Evolutionary conservation across 2,113 vertebrate species (phyloP).

Genomic region (Chaetura pelagica): DNA sequence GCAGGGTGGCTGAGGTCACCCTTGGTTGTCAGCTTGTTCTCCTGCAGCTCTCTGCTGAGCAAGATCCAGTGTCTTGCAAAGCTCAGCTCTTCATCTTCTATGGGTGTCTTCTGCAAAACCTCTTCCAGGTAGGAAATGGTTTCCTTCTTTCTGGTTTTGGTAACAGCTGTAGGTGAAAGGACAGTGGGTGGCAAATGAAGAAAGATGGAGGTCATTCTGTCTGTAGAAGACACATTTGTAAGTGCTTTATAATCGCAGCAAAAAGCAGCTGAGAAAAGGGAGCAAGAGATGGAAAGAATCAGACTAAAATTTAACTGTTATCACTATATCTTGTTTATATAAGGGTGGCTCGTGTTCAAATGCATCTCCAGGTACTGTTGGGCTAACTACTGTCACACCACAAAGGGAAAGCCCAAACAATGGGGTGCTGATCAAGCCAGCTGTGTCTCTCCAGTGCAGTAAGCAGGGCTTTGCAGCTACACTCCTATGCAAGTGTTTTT

Average conservation of each 20-base stretch:
- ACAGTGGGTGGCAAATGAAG: fast-evolving
- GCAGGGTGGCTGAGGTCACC: fast-evolving
- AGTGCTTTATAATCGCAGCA: neutral
- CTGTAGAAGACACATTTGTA: neutral
- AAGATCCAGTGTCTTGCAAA: fast-evolving
- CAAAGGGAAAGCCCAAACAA: neutral
- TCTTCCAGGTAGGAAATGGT: neutral
- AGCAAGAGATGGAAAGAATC: neutral
- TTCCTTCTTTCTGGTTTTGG: neutral
- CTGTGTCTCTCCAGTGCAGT: neutral
- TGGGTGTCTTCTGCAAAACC: neutral
- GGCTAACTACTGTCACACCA: neutral
- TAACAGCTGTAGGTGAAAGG: neutral
- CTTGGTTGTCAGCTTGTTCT: neutral
- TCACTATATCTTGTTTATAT: neutral
- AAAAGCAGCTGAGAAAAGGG: neutral
- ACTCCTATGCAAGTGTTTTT: neutral
- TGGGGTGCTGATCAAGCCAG: fast-evolving
- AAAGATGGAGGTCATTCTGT: fast-evolving
- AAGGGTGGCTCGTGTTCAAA: neutral
- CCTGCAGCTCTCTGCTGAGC: neutral
- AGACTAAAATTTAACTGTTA: neutral
- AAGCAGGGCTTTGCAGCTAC: neutral
- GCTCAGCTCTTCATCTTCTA: fast-evolving
- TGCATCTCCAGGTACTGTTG: neutral